Conservation (phyloP, 2,797 vertebrate genomes). For the Sandelia bainsii region DNA sequence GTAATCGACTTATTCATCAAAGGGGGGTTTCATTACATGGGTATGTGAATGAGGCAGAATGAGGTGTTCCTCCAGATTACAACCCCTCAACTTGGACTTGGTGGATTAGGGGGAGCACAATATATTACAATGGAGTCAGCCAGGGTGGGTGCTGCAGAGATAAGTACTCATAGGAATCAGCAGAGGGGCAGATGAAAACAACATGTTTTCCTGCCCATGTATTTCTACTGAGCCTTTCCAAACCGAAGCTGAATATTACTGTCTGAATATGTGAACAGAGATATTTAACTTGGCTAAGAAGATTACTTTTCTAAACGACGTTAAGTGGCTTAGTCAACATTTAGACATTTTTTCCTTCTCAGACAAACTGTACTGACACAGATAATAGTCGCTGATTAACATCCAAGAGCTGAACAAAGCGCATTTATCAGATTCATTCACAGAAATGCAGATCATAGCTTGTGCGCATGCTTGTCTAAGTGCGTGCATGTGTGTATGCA, state of each 20-base stretch:
- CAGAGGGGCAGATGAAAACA: conserved; percentile 70
- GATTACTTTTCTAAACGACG: conserved; percentile 77
- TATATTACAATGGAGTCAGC: conserved; percentile 70
- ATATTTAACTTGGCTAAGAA: conserved; percentile 80
- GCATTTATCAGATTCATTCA: conserved; percentile 80
- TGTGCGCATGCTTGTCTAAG: conserved; percentile 46
- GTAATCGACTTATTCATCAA: conserved; percentile 77
- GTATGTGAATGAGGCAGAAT: conserved; percentile 70
- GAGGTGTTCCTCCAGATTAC: conserved; percentile 80
- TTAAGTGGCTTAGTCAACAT: conserved; percentile 80
- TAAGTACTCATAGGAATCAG: conserved; percentile 67
- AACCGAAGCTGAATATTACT: conserved; percentile 66
- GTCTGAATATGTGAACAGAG: conserved; percentile 75
- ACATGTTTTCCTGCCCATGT: conserved; percentile 69
- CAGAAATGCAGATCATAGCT: conserved; percentile 71
- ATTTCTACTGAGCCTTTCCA: conserved; percentile 62
- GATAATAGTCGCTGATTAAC: conserved; percentile 80
- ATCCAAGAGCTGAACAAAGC: conserved; percentile 75
- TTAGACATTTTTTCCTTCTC: conserved; percentile 68
- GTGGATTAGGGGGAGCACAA: conserved; percentile 73
- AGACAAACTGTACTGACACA: conserved; percentile 72
- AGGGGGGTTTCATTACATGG: conserved; percentile 70
- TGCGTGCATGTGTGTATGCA: conserved; percentile 22
- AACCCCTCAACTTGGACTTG: conserved; percentile 72
- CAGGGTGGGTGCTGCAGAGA: conserved; percentile 68